phyloP scores from a whole-genome alignment of 2,888 invertebrate genomes.

The Tryphoninae sp. region DNA sequence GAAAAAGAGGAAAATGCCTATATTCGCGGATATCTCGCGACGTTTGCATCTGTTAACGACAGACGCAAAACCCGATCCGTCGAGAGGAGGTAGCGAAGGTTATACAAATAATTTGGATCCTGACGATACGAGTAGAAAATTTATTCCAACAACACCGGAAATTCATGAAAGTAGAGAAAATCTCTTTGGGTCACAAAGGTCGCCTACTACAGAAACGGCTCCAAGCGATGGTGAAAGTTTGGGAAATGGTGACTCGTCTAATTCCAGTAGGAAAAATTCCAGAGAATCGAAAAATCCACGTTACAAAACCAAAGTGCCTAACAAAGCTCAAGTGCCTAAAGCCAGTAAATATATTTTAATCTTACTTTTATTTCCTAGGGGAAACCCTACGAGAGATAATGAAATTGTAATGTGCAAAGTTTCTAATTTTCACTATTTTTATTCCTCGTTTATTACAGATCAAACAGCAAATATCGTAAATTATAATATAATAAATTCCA shows the following conservation, averaged over 20 bases:
- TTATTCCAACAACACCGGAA: conserved; percentile 41
- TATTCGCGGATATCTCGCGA: conserved; percentile 78
- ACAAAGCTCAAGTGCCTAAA: conserved; percentile 10
- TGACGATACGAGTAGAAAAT: conserved; percentile 37
- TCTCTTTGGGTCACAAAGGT: conserved; percentile 15
- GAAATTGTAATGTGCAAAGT: no score
- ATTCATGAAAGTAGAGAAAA: conserved; percentile 5
- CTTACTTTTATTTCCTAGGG: background rate
- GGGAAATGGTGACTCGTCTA: conserved; percentile 30
- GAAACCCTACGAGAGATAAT: background rate
- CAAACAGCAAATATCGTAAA: conserved; percentile 70
- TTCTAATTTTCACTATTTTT: background rate
- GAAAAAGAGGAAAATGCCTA: conserved; percentile 68
- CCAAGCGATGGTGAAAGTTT: conserved; percentile 31
- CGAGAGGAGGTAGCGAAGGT: conserved; percentile 76
- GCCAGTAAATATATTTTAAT: conserved; percentile 47
- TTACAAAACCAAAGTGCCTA: conserved; percentile 50
- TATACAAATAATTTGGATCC: conserved; percentile 70
- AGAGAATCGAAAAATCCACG: conserved; percentile 54
- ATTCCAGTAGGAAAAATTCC: conserved; percentile 44
- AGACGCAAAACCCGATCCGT: conserved; percentile 83
- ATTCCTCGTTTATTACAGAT: conserved; percentile 58
- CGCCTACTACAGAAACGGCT: conserved; percentile 10
- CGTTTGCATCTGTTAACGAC: conserved; percentile 82
- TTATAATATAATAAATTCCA: conserved; percentile 76